phyloP scores from a whole-genome alignment of 35 echinoderm and acorn worm genomes.

The Holothuria glaberrima region DNA sequence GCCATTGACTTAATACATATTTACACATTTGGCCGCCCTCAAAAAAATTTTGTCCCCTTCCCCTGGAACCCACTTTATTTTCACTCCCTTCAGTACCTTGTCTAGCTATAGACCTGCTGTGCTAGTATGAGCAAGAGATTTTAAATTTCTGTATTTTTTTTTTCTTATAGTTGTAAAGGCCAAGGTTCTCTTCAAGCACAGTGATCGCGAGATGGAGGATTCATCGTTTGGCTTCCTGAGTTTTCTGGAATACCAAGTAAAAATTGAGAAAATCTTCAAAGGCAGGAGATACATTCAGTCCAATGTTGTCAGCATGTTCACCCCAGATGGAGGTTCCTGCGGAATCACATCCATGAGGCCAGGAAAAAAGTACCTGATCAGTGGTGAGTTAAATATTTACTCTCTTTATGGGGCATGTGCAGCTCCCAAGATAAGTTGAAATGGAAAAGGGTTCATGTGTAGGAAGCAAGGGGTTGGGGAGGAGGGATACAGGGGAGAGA shows the following conservation, averaged over 20 bases:
- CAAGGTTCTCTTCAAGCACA: neutral
- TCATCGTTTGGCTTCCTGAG: neutral
- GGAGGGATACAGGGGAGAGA: too few species aligned
- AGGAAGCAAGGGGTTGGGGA: too few species aligned
- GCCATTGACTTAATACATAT: too few species aligned
- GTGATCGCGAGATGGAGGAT: neutral
- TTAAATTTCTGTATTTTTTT: neutral
- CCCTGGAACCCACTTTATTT: too few species aligned
- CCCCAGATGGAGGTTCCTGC: neutral
- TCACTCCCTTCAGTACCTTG: too few species aligned
- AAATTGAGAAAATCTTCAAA: slow-evolving; percentile 41
- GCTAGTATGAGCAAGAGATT: too few species aligned
- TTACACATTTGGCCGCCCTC: too few species aligned
- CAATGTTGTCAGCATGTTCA: neutral
- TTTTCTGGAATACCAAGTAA: slow-evolving; percentile 13
- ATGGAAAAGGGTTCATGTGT: too few species aligned
- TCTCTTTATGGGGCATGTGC: too few species aligned
- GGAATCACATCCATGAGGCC: neutral
- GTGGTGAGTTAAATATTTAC: slow-evolving; percentile 4
- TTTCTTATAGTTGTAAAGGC: slow-evolving; percentile 29
- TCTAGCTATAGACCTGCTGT: too few species aligned
- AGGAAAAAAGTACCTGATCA: slow-evolving; percentile 13
- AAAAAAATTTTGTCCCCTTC: too few species aligned
- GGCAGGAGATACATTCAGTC: neutral
- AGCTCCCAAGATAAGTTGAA: too few species aligned